A percentile compares a stretch with the other conserved stretches of the same genome.
These are phyloP conservation scores for Monomorium pharaonis DNA, from an alignment of 1,140 invertebrate genomes.

Conservation along the genomic window DNA sequence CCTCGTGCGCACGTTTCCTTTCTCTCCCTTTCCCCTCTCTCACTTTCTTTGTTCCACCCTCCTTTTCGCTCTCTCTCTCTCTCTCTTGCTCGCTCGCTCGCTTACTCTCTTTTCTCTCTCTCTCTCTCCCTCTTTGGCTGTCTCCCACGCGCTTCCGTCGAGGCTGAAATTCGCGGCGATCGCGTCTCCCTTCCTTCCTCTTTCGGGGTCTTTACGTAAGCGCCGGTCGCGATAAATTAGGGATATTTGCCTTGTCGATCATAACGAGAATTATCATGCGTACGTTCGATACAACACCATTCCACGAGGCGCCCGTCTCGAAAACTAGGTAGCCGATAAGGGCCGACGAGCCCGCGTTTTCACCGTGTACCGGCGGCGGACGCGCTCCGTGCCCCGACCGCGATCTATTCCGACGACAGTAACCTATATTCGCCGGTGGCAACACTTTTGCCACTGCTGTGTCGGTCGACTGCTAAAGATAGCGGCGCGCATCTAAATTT, in stretches of 20 bases:
- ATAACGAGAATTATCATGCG: constrained; percentile 32
- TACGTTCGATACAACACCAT: background rate
- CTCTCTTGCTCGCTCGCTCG: too few relatives aligned
- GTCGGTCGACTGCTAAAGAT: constrained; percentile 68
- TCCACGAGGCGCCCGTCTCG: background rate
- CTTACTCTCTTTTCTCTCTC: background rate
- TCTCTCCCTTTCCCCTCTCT: background rate
- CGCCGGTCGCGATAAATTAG: constrained; percentile 21
- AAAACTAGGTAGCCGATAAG: constrained; percentile 5
- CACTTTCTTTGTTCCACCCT: background rate
- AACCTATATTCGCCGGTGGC: constrained; percentile 71
- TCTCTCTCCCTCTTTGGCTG: background rate
- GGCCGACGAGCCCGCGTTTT: constrained; percentile 22
- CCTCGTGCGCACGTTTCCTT: background rate
- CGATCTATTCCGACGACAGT: constrained; percentile 71
- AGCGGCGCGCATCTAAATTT: constrained; percentile 73
- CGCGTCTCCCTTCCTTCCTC: background rate
- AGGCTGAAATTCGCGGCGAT: constrained; percentile 7
- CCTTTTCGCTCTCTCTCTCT: background rate
- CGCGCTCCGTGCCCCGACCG: constrained; percentile 52
- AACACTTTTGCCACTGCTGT: constrained; percentile 63
- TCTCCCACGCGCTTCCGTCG: constrained; percentile 27
- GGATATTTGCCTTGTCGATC: constrained; percentile 20
- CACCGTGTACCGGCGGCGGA: constrained; percentile 57
- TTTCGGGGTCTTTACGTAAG: constrained; percentile 20